A percentile compares a stretch with the other conserved stretches of the same genome.
phyloP scores from a whole-genome alignment of 23 tunicate species.

The Trididemnum nubilum region DNA sequence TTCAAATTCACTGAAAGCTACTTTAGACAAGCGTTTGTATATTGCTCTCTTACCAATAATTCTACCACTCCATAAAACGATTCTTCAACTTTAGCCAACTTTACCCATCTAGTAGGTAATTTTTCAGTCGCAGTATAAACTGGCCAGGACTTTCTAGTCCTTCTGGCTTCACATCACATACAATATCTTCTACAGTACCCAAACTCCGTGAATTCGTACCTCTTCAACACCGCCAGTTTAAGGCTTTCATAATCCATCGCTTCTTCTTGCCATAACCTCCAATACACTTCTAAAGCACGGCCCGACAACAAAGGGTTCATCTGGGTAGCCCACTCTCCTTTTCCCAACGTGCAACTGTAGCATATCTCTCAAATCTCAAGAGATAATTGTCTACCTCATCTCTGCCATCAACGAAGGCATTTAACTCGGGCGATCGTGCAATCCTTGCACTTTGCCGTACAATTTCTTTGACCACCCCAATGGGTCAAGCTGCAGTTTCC shows the following conservation, averaged over 20 bases:
- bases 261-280: constrained; percentile 19
- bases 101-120: constrained; percentile 1
- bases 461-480: background rate
- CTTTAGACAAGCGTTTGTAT: constrained; percentile 10
- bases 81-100: background rate
- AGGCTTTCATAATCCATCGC: constrained; percentile 34
- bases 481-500: background rate
- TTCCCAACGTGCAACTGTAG: constrained; percentile 19
- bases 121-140: constrained; percentile 20
- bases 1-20: constrained; percentile 23
- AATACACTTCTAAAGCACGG: constrained; percentile 40
- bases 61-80: constrained; percentile 4
- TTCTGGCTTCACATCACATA: constrained; percentile 32
- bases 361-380: constrained; percentile 33
- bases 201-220: constrained; percentile 22
- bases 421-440: constrained; percentile 28
- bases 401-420: constrained; percentile 38
- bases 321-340: constrained; percentile 23
- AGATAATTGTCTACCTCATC: constrained; percentile 47
- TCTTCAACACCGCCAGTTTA: constrained; percentile 10
- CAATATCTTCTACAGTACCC: constrained; percentile 34
- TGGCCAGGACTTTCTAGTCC: constrained; percentile 13
- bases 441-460: background rate
- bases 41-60: constrained; percentile 36
- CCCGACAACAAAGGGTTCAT: constrained; percentile 35